Base-by-base conservation (phyloP, 2,888 invertebrate genomes). In the Geotrupes spiniger region DNA sequence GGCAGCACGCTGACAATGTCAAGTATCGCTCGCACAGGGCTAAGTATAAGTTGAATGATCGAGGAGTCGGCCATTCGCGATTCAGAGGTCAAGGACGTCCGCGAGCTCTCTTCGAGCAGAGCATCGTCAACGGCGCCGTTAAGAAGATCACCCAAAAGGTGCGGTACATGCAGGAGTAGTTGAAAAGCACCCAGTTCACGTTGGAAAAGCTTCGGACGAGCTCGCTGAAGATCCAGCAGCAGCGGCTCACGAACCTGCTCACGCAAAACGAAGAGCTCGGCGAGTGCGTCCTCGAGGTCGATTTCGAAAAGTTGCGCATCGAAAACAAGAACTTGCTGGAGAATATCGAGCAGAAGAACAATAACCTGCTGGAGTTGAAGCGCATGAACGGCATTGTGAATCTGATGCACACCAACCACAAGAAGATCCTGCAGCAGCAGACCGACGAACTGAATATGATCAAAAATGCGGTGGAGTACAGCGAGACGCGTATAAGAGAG, bases 221-320 rank as follows among this genome's bases (percentile, higher is more conserved):
- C 36, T 52, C 50, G 1, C 59, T 79, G 0, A 81, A 78, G 61
- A 73, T 74, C 0, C 78, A 78, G 51, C 76, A 75, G 57, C 73
- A 70, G 27, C 80, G 79, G 63, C 63, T 81, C 0, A 78, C 76
- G 50, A 70, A 75, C 0, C 78, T 80, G 51, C 74, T 83, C 1
- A 69, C 74, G 21, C 73, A 78, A 4, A 79, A 82, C 52, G 72
- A 75, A 3, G 81, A 82, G 59, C 60, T 83, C 0, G 81, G 79
- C 10, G 80, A 81, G 49, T 76, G 74, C 37, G 64, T 84, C 1
- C 73, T 79, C 38, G 76, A 79, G 0, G 78, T 84, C 0, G 84
- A 84, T 62, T 84, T 84, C 54, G 79, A 83, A 21, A 80, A 83
- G 60, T 59, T 84, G 2, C 74, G 75, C 56, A 84, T 84, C 21